Base-by-base conservation (phyloP, 2,113 vertebrate genomes). In the Ornithorhynchus anatinus region DNA sequence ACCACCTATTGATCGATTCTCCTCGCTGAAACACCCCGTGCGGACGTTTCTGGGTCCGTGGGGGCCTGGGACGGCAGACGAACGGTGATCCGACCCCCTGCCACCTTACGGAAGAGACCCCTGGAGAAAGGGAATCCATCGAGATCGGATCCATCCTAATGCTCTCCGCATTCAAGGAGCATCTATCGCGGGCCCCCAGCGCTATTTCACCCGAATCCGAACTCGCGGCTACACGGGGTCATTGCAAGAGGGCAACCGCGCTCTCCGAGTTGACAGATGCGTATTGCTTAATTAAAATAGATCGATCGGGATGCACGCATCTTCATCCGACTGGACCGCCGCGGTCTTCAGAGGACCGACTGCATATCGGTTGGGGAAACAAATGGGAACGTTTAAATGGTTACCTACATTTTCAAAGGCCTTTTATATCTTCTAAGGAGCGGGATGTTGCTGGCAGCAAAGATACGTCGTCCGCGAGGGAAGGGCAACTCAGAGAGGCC, bases 221-320 rank as follows among this genome's bases (percentile, higher is more conserved):
- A n/a, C n/a, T n/a, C n/a, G n/a, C n/a, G n/a, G n/a, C n/a, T n/a
- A n/a, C n/a, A n/a, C n/a, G n/a, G n/a, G n/a, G 12, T 59, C 63
- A 80, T 22, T 44, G 23, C 13, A 27, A 33, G 59, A 36, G 14
- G 23, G 23, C 32, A 60, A 66, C 58, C 61, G 57, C 33, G 22
- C 15, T 51, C 36, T 75, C 39, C 57, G 54, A 1, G 1, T 36
- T 85, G 78, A 85, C 70, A 43, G 70, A 72, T 73, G 60, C 6
- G 77, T 25, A 57, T 35, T 40, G 43, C 72, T 75, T 87, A 85
- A 87, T 87, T 85, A 85, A 85, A 83, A 68, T 65, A 77, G 67
- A 87, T 85, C 52, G 80, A 87, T 87, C 44, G 64, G 22, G 25
- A 33, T 32, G 50, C 69, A 70, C 80, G 67, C 72, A 53, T 84